Conservation (phyloP, 2,113 vertebrate genomes). For the Heteronetta atricapilla region DNA sequence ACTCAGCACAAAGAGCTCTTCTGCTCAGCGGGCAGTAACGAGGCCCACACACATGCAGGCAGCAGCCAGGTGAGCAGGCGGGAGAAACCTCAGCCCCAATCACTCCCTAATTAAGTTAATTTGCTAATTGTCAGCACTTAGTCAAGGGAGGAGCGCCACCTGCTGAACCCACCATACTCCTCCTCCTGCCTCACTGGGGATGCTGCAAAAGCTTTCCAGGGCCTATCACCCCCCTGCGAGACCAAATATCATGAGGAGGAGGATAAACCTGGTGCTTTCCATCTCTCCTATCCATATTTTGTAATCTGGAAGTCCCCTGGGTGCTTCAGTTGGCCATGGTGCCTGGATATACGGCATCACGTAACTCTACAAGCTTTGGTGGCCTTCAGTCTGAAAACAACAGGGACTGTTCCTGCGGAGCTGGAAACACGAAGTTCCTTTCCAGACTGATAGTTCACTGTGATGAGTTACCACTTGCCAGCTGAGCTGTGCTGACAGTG, state of each 20-base stretch:
- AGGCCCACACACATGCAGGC: not conserved
- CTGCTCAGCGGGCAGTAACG: not conserved
- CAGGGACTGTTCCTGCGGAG: accelerated
- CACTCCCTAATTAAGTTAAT: conserved; percentile 36
- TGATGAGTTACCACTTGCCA: not conserved
- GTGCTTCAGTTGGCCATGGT: not conserved
- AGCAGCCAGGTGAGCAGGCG: not conserved
- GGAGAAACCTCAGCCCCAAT: not conserved
- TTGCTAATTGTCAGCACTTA: conserved; percentile 41
- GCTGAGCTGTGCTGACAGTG: not conserved
- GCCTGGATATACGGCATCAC: accelerated
- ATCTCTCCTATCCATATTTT: not conserved
- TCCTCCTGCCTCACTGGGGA: not conserved
- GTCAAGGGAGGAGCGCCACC: conserved; percentile 50
- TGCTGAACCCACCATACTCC: not conserved
- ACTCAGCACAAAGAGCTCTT: not conserved
- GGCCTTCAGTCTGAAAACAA: not conserved
- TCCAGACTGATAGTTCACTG: not conserved
- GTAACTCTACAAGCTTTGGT: not conserved
- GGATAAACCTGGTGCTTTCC: not conserved
- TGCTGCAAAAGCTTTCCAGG: not conserved
- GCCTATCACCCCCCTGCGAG: not conserved
- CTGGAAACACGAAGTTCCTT: not conserved
- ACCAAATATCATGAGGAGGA: accelerated
- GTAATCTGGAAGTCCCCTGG: not conserved